A percentile compares a stretch with the other conserved stretches of the same genome.
phyloP scores from a whole-genome alignment of 2,888 invertebrate genomes.

The Cetonia aurata region DNA sequence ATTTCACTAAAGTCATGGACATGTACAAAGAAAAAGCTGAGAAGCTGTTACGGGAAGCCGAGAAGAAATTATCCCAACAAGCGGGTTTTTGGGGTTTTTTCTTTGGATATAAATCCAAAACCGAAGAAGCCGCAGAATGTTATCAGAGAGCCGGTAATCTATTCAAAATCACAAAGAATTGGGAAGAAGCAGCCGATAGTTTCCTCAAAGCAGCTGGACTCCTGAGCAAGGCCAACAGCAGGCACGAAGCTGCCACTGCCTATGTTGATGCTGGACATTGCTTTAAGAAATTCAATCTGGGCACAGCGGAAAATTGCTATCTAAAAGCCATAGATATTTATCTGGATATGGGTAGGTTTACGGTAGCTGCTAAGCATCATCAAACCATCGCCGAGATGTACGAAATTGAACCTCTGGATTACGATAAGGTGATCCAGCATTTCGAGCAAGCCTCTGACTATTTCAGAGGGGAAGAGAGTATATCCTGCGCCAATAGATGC shows the following conservation, averaged over 20 bases:
- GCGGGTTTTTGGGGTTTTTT: conserved; percentile 89
- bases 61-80: conserved; percentile 86
- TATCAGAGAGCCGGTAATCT: conserved; percentile 95
- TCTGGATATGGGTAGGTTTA: conserved; percentile 96
- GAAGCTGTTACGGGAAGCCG: conserved; percentile 91
- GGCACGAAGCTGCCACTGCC: conserved; percentile 93
- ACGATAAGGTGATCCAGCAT: conserved; percentile 88
- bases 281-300: conserved; percentile 84
- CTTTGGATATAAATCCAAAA: conserved; percentile 82
- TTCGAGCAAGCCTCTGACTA: conserved; percentile 98
- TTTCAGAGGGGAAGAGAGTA: conserved; percentile 93
- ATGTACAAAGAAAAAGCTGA: conserved; percentile 93
- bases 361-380: conserved; percentile 97
- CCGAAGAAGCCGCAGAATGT: conserved; percentile 93
- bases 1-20: conserved; percentile 71
- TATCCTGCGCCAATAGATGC: conserved; percentile 96
- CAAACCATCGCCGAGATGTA: conserved; percentile 96
- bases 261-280: conserved; percentile 96
- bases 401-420: conserved; percentile 88
- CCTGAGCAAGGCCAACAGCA: conserved; percentile 84
- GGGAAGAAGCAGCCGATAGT: conserved; percentile 92
- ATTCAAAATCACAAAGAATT: conserved; percentile 98
- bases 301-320: conserved; percentile 90
- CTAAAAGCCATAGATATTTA: conserved; percentile 95
- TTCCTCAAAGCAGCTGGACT: conserved; percentile 91